phyloP scores from a whole-genome alignment of 2,797 vertebrate species.

The Anomalospiza imberbis region DNA sequence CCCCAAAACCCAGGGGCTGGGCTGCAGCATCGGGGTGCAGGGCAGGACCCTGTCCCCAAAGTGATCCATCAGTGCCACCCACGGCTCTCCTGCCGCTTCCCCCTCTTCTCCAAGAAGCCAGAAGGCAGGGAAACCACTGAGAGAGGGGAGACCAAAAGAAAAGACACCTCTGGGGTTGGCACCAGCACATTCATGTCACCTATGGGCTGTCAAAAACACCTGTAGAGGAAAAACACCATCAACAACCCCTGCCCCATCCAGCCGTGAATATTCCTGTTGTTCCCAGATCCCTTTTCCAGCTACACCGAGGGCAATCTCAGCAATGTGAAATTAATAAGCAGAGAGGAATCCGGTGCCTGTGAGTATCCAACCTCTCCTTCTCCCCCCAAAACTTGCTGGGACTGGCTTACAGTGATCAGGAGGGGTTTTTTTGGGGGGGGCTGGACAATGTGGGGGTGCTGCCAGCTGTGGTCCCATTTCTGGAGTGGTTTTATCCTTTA shows the following conservation, averaged over 20 bases:
- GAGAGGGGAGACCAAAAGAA: background rate
- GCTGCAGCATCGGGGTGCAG: accelerated
- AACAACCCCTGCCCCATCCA: accelerated
- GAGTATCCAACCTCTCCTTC: accelerated
- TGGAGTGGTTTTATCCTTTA: background rate
- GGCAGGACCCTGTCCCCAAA: background rate
- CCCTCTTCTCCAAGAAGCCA: background rate
- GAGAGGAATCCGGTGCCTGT: background rate
- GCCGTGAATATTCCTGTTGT: background rate
- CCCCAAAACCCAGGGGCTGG: background rate
- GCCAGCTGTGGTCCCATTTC: accelerated
- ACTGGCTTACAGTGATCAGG: accelerated
- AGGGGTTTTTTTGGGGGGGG: background rate
- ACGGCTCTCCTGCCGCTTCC: accelerated
- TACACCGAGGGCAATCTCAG: background rate
- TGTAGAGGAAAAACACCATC: accelerated
- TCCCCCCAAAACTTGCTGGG: accelerated
- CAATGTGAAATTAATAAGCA: background rate
- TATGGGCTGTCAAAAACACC: background rate
- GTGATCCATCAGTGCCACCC: accelerated
- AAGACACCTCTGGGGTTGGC: background rate
- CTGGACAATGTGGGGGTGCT: background rate
- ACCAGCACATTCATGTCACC: accelerated
- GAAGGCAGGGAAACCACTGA: accelerated
- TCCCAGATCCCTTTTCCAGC: background rate